Base-by-base conservation (phyloP, 2,113 vertebrate species). In the Rhinogobius similis region DNA sequence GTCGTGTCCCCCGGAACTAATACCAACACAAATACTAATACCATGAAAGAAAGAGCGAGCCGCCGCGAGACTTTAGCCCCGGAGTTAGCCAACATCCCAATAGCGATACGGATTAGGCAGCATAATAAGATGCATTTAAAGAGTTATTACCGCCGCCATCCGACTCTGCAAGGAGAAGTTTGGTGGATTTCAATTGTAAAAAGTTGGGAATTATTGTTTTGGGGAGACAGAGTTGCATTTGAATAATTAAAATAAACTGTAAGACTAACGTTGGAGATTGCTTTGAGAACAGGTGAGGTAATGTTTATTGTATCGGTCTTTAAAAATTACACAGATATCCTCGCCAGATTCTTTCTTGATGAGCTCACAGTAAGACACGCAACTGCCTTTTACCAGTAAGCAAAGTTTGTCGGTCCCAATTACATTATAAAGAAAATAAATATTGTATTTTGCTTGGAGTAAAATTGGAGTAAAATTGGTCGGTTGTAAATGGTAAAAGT, bases 121-220 rank as follows among this genome's bases (percentile, higher is more conserved):
- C 86, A 86, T 91, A 93, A 93, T 92, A 86, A 92, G 89, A 92
- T 87, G 88, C 91, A 83, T 93, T 92, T 90, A 90, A 90, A 91
- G 90, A 84, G 79, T 89, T 91, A 89, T 92, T 91, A 92, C 85
- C 82, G 14, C 1, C 81, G 24, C 86, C 62, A 11, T 5, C 13
- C 23, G 13, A 53, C 21, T 24, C 23, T 11, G 23, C 4, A 53
- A 23, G 48, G 48, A 11, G 10, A 24, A 24, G 21, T 23, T 53
- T 23, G 23, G 21, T 52, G 11, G 21, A 53, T 53, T 53, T 53
- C 7, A 24, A 53, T 24, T 12, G 50, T 11, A 12, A 23, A 23
- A 53, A 53, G 8, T 3, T 24, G 10, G 4, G n/a, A n/a, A n/a
- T n/a, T n/a, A 50, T 10, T 29, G 6, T 50, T 21, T 50, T 50